Evolutionary conservation across 37 sponge, comb jelly and placozoan genomes (phyloP).

Genomic region (Beroe forskalii): DNA sequence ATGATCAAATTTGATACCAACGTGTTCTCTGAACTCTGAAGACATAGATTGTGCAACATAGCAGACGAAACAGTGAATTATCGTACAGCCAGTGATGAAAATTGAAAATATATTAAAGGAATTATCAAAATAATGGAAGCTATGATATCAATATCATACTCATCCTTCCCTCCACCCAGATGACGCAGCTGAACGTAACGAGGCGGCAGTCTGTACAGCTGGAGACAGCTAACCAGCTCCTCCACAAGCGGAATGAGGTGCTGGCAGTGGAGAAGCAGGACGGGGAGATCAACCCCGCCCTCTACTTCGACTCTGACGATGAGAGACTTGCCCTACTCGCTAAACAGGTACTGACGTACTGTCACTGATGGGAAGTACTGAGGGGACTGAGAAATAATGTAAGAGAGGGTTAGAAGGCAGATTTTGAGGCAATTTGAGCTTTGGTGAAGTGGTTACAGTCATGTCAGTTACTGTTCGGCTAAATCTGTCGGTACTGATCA

Average conservation of each 20-base stretch:
- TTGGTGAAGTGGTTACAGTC: neutral
- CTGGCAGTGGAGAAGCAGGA: constrained; percentile 48
- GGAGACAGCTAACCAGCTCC: constrained; percentile 57
- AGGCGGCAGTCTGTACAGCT: constrained; percentile 48
- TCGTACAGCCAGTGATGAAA: neutral
- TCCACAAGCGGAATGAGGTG: constrained; percentile 59
- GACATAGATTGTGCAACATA: too few relatives aligned
- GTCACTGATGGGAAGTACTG: too few relatives aligned
- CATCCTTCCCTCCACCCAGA: neutral
- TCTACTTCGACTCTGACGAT: constrained; percentile 35
- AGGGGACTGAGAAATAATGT: too few relatives aligned
- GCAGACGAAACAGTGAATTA: too few relatives aligned
- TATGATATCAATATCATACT: too few relatives aligned
- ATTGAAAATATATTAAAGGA: neutral
- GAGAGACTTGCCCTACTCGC: constrained; percentile 55
- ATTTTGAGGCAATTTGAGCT: neutral
- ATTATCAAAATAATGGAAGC: too few relatives aligned
- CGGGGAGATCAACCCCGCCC: constrained; percentile 53
- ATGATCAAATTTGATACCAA: too few relatives aligned
- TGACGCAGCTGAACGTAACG: constrained; percentile 50
- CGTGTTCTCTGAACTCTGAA: too few relatives aligned
- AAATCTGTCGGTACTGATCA: too few relatives aligned
- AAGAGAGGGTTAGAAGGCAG: too few relatives aligned
- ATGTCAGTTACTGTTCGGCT: neutral
- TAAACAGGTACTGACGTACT: constrained; percentile 53